These are phyloP conservation scores for Tragelaphus scriptus DNA, from an alignment of 2,113 vertebrate genomes.

Conservation along the genomic window DNA sequence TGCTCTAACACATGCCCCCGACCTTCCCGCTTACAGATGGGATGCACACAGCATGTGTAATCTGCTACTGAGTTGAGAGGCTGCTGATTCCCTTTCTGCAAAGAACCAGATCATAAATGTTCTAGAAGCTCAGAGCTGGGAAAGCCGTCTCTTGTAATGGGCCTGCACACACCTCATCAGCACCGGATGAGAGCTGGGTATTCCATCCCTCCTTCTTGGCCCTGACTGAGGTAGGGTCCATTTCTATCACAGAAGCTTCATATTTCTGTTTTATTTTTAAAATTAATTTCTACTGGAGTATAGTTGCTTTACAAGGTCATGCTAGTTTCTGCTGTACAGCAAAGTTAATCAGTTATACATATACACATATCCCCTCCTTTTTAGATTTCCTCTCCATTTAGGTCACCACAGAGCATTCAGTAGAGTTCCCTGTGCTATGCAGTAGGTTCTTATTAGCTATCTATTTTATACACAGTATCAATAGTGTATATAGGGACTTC, in stretches of 20 bases:
- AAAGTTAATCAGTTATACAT: neutral
- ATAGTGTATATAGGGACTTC: neutral
- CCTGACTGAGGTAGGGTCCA: neutral
- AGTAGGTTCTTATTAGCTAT: neutral
- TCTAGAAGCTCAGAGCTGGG: neutral
- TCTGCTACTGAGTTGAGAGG: neutral
- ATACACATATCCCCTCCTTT: neutral
- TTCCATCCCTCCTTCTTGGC: neutral
- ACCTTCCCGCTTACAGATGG: neutral
- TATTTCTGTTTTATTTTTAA: neutral
- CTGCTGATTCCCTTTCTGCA: neutral
- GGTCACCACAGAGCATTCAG: neutral
- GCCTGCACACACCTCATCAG: neutral
- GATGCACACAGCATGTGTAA: fast-evolving
- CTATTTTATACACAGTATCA: neutral
- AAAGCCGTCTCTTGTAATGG: neutral
- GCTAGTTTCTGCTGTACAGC: neutral
- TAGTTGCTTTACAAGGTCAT: neutral
- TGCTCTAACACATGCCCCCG: neutral
- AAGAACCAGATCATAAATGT: neutral
- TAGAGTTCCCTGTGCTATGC: neutral
- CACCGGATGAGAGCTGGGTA: neutral
- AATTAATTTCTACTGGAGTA: neutral
- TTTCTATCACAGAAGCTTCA: neutral
- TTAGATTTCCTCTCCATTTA: neutral